Evolutionary conservation across 1,140 invertebrate genomes (phyloP), one percentile per base, ranked within the genome.

Genomic region (Chelonus insularis): DNA sequence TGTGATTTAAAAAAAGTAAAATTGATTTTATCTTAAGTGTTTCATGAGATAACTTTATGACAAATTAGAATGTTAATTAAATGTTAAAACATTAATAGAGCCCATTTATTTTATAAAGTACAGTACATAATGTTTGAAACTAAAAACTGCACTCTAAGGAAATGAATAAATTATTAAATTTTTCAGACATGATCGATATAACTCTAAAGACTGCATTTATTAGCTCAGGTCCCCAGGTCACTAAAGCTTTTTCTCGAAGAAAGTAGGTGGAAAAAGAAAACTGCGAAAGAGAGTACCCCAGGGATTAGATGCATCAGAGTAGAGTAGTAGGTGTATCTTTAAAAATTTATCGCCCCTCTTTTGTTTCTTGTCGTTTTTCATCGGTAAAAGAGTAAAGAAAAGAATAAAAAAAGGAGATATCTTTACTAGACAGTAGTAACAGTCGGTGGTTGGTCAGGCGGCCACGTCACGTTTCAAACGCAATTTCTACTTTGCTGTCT

Each of bases 271-370:
- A 25, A 16, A 47, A 41, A 54, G 25, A 58, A 58, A 14, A n/a
- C n/a, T 21, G 29, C 18, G 18, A 47, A 47, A 32, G 43, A 58
- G 37, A 54, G 34, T 23, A 51, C 57, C 47, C 16, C 12, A 36
- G 58, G 48, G 51, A 25, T 50, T 60, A 32, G 37, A 29, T 32
- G 50, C 21, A 12, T 20, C 18, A 2, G 55, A 36, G 12, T 48
- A 34, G 25, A 32, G 50, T 25, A 36, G 29, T n/a, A 11, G 16
- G 11, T 59, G 41, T 59, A 47, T 65, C 58, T 43, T 57, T 41
- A 61, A 60, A 65, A 65, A 65, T 65, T 65, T 64, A 57, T 64
- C 57, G 58, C 32, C 29, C 34, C 25, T 34, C 56, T 43, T 63
- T 62, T 55, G 34, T 37, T 55, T 55, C 18, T n/a, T 11, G 52